Evolutionary conservation across 2,113 vertebrate species (phyloP).

Genomic region (Syngnathus typhle): DNA sequence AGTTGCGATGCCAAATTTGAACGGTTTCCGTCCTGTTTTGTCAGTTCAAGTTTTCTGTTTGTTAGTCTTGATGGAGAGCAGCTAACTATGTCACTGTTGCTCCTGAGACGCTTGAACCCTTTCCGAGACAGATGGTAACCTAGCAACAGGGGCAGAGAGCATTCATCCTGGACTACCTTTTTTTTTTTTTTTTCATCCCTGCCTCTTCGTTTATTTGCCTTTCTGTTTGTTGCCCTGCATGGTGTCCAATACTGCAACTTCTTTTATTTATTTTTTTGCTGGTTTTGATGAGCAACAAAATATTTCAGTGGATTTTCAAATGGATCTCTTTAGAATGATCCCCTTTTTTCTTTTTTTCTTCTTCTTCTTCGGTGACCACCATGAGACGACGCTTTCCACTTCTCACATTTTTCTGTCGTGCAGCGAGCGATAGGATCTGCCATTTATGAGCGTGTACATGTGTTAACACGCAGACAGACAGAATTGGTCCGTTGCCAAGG

Average conservation of each 20-base stretch:
- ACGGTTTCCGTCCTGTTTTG: neutral
- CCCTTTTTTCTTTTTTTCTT: neutral
- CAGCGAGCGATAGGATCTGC: neutral
- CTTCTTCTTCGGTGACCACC: neutral
- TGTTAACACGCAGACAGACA: conserved; percentile 5
- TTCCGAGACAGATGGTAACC: conserved; percentile 51
- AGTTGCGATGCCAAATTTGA: neutral
- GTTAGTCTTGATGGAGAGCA: conserved; percentile 34
- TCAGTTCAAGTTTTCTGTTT: conserved; percentile 2
- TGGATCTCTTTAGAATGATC: neutral
- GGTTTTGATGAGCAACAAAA: neutral
- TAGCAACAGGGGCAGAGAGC: conserved; percentile 63
- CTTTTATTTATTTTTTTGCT: neutral
- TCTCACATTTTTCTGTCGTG: neutral
- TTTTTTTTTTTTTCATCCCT: neutral
- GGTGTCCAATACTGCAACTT: neutral
- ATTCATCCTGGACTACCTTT: conserved; percentile 48
- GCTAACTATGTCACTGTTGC: conserved; percentile 62
- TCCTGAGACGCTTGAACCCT: conserved; percentile 62
- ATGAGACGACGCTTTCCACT: neutral
- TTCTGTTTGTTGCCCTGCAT: conserved; percentile 1
- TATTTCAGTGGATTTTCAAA: neutral
- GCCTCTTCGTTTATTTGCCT: conserved; percentile 28
- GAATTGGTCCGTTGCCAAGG: conserved; percentile 29
- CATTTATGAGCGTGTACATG: neutral